Conservation (phyloP, 2,888 invertebrate genomes). For the Conus canariensis region DNA sequence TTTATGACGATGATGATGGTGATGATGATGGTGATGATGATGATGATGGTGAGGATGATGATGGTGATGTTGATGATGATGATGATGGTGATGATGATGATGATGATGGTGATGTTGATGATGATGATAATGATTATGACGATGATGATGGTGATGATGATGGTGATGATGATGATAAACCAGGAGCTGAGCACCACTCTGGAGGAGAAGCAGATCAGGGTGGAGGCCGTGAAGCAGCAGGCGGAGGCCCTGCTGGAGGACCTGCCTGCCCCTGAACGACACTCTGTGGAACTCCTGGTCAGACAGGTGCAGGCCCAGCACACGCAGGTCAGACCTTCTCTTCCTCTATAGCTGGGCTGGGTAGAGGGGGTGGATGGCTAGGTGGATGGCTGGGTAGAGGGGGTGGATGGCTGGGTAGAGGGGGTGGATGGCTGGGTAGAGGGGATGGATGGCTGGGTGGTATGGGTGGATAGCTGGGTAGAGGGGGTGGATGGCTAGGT, state of each 20-base stretch:
- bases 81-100: background rate
- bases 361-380: background rate
- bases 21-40: too few relatives aligned
- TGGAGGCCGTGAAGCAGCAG: slow-evolving; percentile 83
- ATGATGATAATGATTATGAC: too few relatives aligned
- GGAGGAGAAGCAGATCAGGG: slow-evolving; percentile 89
- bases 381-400: too few relatives aligned
- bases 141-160: too few relatives aligned
- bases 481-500: too few relatives aligned
- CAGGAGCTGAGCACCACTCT: slow-evolving; percentile 84
- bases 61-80: background rate
- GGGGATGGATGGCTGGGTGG: too few relatives aligned
- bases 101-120: background rate
- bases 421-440: too few relatives aligned
- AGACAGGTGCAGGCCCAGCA: slow-evolving; percentile 88
- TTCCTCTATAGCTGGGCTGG: slow-evolving; percentile 77
- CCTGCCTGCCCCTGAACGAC: slow-evolving; percentile 90
- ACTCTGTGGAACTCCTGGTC: slow-evolving; percentile 87
- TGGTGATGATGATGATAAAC: too few relatives aligned
- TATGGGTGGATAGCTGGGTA: too few relatives aligned
- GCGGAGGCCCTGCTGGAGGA: slow-evolving; percentile 62
- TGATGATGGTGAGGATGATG: too few relatives aligned
- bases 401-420: too few relatives aligned
- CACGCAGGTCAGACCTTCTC: slow-evolving; percentile 82
- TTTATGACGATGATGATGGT: too few relatives aligned